A percentile compares a stretch with the other conserved stretches of the same genome.
Conservation (phyloP, 2,113 vertebrate genomes). For the Sapayoa aenigma region DNA sequence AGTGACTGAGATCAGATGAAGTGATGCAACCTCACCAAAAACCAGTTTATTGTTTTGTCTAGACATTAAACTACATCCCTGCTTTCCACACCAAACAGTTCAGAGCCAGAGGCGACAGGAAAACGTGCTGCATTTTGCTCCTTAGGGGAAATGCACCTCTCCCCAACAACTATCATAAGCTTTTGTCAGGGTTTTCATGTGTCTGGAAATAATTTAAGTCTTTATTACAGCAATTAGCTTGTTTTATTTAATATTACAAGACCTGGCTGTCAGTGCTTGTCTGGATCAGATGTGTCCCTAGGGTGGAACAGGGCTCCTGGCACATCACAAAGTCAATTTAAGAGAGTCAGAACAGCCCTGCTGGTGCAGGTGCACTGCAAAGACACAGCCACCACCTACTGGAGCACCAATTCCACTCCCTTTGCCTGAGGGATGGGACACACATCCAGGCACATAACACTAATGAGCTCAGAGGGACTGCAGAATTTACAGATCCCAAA, state of each 20-base stretch:
- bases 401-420: no score
- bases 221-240: background rate
- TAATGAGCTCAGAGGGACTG: background rate
- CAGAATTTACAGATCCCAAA: background rate
- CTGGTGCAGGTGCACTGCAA: background rate
- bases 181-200: background rate
- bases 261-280: background rate
- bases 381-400: fast-evolving
- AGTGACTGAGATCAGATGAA: background rate
- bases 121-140: background rate
- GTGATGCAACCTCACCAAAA: background rate
- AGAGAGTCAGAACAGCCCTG: background rate
- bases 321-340: background rate
- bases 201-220: background rate
- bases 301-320: background rate
- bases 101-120: background rate
- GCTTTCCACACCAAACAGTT: background rate
- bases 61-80: background rate
- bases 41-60: background rate
- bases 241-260: background rate
- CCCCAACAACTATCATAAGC: background rate
- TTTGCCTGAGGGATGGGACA: background rate
- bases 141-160: background rate
- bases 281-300: background rate
- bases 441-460: fast-evolving